A percentile compares a stretch with the other conserved stretches of the same genome.
phyloP scores from a whole-genome alignment of 92 coral and sea anemone species.

The Epizoanthus stellaris region DNA sequence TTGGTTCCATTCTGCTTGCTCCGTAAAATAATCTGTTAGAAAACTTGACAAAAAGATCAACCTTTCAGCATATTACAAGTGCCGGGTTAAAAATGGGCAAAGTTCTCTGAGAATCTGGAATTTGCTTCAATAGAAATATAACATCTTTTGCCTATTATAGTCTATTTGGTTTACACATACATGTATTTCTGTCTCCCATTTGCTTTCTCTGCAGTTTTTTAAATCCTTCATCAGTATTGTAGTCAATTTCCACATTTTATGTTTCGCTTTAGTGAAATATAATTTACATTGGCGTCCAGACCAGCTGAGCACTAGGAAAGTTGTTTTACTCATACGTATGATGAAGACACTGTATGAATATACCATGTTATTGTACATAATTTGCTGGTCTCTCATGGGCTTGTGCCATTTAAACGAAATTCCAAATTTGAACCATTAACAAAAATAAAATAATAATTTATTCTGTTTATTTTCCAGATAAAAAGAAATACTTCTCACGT shows the following conservation, averaged over 20 bases:
- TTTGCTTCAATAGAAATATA: no score
- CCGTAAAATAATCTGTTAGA: no score
- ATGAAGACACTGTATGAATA: neutral
- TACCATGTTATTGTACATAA: neutral
- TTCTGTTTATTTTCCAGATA: neutral
- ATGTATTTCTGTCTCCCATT: no score
- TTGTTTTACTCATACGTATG: no score
- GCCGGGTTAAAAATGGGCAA: no score
- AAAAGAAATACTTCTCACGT: neutral
- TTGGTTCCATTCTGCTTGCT: no score
- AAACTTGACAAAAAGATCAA: no score
- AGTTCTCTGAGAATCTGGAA: no score
- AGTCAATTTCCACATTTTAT: neutral
- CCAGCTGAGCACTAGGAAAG: slow-evolving; percentile 24
- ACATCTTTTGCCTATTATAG: no score
- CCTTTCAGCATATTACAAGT: no score
- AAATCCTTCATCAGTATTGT: neutral
- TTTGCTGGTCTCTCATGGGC: slow-evolving; percentile 9
- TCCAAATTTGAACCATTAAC: slow-evolving; percentile 19
- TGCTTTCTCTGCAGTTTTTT: no score
- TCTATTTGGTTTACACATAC: no score
- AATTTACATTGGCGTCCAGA: slow-evolving; percentile 15
- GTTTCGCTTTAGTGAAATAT: slow-evolving; percentile 19
- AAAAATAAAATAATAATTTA: slow-evolving; percentile 49
- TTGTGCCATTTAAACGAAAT: slow-evolving; percentile 14